Evolutionary conservation across 1,140 invertebrate genomes (phyloP).

Genomic region (Lysiphlebus fabarum): DNA sequence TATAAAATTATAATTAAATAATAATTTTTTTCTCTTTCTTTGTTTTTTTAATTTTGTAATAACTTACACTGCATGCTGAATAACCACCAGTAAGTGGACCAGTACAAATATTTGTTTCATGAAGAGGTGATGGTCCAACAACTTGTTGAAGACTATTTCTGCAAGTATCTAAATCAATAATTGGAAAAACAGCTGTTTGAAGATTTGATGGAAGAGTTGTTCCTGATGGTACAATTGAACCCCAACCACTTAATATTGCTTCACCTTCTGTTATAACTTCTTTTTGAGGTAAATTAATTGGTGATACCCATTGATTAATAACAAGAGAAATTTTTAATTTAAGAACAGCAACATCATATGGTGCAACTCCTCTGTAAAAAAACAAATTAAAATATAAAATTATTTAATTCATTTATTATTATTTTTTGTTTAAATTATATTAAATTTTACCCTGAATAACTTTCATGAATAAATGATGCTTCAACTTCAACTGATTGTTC

Average conservation of each 20-base stretch:
- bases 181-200: conserved; percentile 50
- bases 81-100: conserved; percentile 52
- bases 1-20: no score
- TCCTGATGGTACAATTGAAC: conserved; percentile 49
- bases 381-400: neutral
- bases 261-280: conserved; percentile 47
- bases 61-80: conserved; percentile 46
- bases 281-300: conserved; percentile 47
- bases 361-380: conserved; percentile 39
- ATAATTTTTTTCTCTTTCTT: neutral
- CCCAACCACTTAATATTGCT: conserved; percentile 53
- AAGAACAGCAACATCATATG: conserved; percentile 58
- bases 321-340: conserved; percentile 51
- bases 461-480: conserved; percentile 40
- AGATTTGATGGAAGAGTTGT: conserved; percentile 41
- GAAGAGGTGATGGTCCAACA: conserved; percentile 42
- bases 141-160: conserved; percentile 33
- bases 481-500: conserved; percentile 40
- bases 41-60: no score
- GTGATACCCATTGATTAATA: conserved; percentile 47
- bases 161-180: conserved; percentile 49
- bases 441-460: conserved; percentile 37
- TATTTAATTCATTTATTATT: neutral
- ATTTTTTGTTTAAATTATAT: neutral
- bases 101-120: conserved; percentile 54